Evolutionary conservation across 2,113 vertebrate genomes (phyloP), one percentile per base, ranked within the genome.

Genomic region (Blennius ocellaris): DNA sequence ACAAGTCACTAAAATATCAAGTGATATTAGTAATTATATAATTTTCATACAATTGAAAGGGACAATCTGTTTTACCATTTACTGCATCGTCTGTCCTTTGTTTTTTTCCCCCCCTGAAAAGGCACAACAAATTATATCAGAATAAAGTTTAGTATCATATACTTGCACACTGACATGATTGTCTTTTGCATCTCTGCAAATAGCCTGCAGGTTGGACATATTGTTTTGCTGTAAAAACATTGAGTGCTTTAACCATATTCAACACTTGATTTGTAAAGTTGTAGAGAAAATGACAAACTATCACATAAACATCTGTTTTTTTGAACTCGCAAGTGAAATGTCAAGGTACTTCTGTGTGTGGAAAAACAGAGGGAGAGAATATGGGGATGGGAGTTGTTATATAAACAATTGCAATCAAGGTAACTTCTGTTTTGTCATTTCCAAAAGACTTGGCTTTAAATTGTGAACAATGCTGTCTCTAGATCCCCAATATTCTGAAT

Each of bases 331-430:
- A 59, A 38, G 43, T 4, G 41, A 62, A 75, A 75, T 70, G 49
- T 65, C 43, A 65, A 38, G 40, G 17, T 54, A 47, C 14, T 40
- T 41, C 39, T 8, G 38, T 37, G 11, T 62, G 17, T 16, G 44
- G 21, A 50, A 17, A 38, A 48, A 49, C 5, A 1, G 10, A 11
- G 12, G 1, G 36, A 0, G 48, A 11, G 52, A 11, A 17, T 49
- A 45, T 14, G 6, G 21, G 30, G 58, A 6, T 6, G 15, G 59
- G 4, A 30, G 48, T 57, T 7, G 16, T 67, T 63, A 36, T 57
- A 47, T 14, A 71, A 60, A 37, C 36, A 58, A 44, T 60, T 64
- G 55, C 47, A 72, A 64, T 78, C 37, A 69, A 64, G 50, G 79
- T 73, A 76, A 60, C 60, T 21, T 49, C 53, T 68, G 16, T 63